Conservation (phyloP, 2,888 invertebrate genomes). For the Meiosimyza decipiens region DNA sequence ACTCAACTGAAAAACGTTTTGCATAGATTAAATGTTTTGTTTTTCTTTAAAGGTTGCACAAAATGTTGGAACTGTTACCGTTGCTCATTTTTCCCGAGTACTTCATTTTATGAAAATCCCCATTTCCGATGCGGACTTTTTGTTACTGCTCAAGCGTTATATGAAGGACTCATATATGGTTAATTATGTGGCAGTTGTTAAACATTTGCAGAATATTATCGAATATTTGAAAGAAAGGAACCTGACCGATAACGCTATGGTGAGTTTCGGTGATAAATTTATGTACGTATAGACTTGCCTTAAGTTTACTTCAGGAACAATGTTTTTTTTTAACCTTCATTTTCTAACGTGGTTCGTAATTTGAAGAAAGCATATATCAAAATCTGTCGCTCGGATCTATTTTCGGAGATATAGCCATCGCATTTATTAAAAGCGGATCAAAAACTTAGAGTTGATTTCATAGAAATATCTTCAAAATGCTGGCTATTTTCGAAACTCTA, state of each 20-base stretch:
- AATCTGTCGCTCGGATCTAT: too few relatives aligned
- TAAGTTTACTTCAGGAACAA: too few relatives aligned
- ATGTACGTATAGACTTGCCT: too few relatives aligned
- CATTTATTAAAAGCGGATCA: too few relatives aligned
- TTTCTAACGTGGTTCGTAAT: too few relatives aligned
- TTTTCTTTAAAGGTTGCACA: slow-evolving; percentile 74
- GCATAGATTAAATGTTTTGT: not conserved
- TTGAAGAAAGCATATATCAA: too few relatives aligned
- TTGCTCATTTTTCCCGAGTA: slow-evolving; percentile 81
- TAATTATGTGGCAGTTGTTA: slow-evolving; percentile 81
- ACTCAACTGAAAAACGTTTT: not conserved
- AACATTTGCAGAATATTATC: slow-evolving; percentile 75
- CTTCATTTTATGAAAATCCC: slow-evolving; percentile 77
- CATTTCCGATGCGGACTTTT: slow-evolving; percentile 78
- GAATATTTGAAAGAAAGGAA: slow-evolving; percentile 71
- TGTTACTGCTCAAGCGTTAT: slow-evolving; percentile 79
- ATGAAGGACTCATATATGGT: slow-evolving; percentile 81
- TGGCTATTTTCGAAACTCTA: too few relatives aligned
- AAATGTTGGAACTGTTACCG: slow-evolving; percentile 80
- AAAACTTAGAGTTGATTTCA: too few relatives aligned
- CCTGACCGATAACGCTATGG: slow-evolving; percentile 63
- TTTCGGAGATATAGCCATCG: too few relatives aligned
- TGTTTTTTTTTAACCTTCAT: too few relatives aligned
- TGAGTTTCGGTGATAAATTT: slow-evolving; percentile 13
- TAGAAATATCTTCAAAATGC: too few relatives aligned